Evolutionary conservation across 2,888 invertebrate species (phyloP), one percentile per base, ranked within the genome.

Genomic region (Tenthredo amoena): DNA sequence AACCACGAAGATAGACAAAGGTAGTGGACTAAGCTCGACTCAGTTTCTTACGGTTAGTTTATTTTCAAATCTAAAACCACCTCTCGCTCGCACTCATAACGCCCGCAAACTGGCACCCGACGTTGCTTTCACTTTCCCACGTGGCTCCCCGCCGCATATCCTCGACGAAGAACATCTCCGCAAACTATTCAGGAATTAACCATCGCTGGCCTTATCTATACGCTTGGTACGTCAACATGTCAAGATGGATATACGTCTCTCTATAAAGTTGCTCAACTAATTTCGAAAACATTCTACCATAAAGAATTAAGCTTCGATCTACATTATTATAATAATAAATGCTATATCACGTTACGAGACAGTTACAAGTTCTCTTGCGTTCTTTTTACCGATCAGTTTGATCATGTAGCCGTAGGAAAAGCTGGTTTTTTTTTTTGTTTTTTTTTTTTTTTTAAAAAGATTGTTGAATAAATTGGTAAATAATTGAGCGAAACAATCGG

Each of bases 81-180:
- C 47, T 68, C 47, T 68, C 47, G 34, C 47, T 68, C 83, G 68
- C 83, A 71, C 68, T 68, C 31, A 31, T 34, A 62, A 62, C 10
- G 40, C 34, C 81, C 40, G 62, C 65, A 37, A 40, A 68, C 68
- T 68, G 34, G 68, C 18, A 55, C 34, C 37, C 58, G 31, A 55
- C n/a, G 65, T 90, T 89, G 90, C 91, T 91, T 91, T 91, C 91
- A 91, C 91, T 91, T 91, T 91, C 91, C 91, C 91, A 91, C 91
- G 91, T 91, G 91, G 86, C 84, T 43, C 62, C 77, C 83, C 85
- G 79, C 85, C 77, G 47, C 15, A 47, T 47, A 55, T 87, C 81
- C 87, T 86, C 88, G 87, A 87, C 87, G 85, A 89, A 88, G 81
- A 81, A 81, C 81, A 81, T 81, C 81, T 81, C 62, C 62, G 81